These are phyloP conservation scores for Cryptus viduatorius DNA, from an alignment of 2,888 invertebrate species.

Conservation along the genomic window DNA sequence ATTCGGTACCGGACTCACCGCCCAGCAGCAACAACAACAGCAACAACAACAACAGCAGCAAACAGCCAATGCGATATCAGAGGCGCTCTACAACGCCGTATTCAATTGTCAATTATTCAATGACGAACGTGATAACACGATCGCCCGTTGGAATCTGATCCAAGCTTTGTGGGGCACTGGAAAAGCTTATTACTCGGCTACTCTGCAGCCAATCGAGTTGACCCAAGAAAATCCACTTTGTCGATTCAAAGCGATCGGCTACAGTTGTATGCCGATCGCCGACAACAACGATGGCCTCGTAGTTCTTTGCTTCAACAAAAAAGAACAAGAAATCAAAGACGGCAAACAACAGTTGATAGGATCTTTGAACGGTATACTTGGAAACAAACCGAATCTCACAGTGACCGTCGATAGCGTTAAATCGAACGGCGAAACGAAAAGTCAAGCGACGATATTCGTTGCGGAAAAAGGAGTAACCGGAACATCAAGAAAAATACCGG, in stretches of 20 bases:
- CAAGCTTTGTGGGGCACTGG: slow-evolving; percentile 96
- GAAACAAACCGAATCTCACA: slow-evolving; percentile 93
- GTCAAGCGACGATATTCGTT: slow-evolving; percentile 90
- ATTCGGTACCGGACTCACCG: slow-evolving; percentile 77
- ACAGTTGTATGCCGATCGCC: slow-evolving; percentile 93
- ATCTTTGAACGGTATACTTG: slow-evolving; percentile 90
- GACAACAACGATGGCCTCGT: slow-evolving; percentile 97
- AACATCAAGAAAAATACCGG: slow-evolving; percentile 89
- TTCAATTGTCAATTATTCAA: slow-evolving; percentile 94
- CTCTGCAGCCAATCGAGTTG: slow-evolving; percentile 92
- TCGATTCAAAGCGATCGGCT: slow-evolving; percentile 97
- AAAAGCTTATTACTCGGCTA: slow-evolving; percentile 92
- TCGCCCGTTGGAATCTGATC: slow-evolving; percentile 97
- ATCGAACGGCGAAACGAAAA: slow-evolving; percentile 91
- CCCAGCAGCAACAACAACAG: slow-evolving; percentile 82
- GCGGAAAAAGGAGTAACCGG: slow-evolving; percentile 90
- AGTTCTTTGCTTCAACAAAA: slow-evolving; percentile 93
- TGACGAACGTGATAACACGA: slow-evolving; percentile 96
- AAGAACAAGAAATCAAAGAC: slow-evolving; percentile 90
- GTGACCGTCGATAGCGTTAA: slow-evolving; percentile 92
- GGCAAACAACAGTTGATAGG: slow-evolving; percentile 85
- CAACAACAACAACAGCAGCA: slow-evolving; percentile 87
- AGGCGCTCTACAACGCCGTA: slow-evolving; percentile 91
- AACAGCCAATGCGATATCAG: slow-evolving; percentile 87
- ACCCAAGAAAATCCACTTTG: slow-evolving; percentile 96